Conservation (phyloP, 1,140 invertebrate genomes). For the Parasteatoda tepidariorum region DNA sequence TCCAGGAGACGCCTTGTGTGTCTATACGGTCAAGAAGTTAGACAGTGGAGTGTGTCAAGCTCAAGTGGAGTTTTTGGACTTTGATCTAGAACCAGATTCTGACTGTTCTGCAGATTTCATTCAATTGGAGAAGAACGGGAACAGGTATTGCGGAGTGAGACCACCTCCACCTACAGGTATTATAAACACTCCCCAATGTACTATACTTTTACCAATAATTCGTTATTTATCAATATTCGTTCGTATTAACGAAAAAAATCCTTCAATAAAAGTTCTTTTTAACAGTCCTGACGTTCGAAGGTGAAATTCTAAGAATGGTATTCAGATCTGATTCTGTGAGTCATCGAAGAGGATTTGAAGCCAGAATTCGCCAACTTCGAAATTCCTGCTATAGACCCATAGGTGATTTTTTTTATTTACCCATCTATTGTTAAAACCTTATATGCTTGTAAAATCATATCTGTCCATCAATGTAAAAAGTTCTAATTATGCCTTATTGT, state of each 20-base stretch:
- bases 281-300: conserved; percentile 46
- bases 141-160: conserved; percentile 56
- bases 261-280: too few species aligned
- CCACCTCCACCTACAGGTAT: conserved; percentile 22
- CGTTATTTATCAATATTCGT: too few species aligned
- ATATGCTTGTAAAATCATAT: too few species aligned
- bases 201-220: too few species aligned
- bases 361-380: conserved; percentile 61
- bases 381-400: conserved; percentile 62
- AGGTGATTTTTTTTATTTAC: too few species aligned
- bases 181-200: too few species aligned
- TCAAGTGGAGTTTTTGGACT: conserved; percentile 58
- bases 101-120: conserved; percentile 61
- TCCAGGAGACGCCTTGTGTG: conserved; percentile 55
- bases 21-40: conserved; percentile 48
- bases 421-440: too few species aligned
- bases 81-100: conserved; percentile 59
- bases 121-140: conserved; percentile 57
- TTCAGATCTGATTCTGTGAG: conserved; percentile 63
- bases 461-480: too few species aligned
- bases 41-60: conserved; percentile 58
- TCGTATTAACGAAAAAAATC: too few species aligned
- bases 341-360: conserved; percentile 62
- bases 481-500: too few species aligned
- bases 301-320: conserved; percentile 54